A percentile compares a stretch with the other conserved stretches of the same genome.
phyloP scores from a whole-genome alignment of 23 tunicate genomes.

The Trididemnum clinides region DNA sequence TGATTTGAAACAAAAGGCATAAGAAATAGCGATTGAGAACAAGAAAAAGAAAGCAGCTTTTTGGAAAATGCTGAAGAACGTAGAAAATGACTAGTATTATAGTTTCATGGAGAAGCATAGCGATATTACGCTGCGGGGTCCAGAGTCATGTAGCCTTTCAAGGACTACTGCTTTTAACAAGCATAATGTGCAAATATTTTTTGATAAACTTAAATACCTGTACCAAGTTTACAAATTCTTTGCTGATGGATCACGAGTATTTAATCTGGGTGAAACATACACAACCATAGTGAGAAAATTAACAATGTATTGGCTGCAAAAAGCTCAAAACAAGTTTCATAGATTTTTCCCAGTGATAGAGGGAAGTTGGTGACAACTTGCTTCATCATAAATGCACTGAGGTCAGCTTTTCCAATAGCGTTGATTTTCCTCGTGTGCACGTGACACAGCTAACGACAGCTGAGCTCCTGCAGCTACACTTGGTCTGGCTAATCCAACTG shows the following conservation, averaged over 20 bases:
- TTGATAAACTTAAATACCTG: slow-evolving; percentile 12
- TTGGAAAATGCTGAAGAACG: slow-evolving; percentile 32
- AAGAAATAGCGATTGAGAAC: slow-evolving; percentile 14
- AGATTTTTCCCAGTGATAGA: slow-evolving; percentile 11
- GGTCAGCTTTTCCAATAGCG: slow-evolving; percentile 2
- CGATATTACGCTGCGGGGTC: slow-evolving; percentile 1
- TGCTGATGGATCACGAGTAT: not conserved
- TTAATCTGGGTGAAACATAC: slow-evolving; percentile 41
- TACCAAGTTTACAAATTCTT: not conserved
- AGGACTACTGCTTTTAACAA: slow-evolving; percentile 31
- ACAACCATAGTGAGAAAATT: slow-evolving; percentile 14
- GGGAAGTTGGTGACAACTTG: slow-evolving; percentile 31
- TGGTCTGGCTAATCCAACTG: slow-evolving; percentile 1
- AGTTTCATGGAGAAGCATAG: slow-evolving; percentile 20
- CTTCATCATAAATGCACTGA: slow-evolving; percentile 31
- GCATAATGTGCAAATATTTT: slow-evolving; percentile 12
- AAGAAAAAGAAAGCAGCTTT: not conserved
- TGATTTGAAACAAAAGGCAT: no score
- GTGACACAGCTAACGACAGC: not conserved
- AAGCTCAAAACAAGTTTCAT: slow-evolving; percentile 32
- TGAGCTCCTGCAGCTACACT: slow-evolving; percentile 9
- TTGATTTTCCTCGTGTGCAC: slow-evolving; percentile 31
- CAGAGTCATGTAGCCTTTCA: slow-evolving; percentile 21
- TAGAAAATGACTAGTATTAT: slow-evolving; percentile 27
- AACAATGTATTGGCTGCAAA: not conserved